These are phyloP conservation scores for Gila orcuttii DNA, from an alignment of 2,113 vertebrate genomes.

Conservation along the genomic window DNA sequence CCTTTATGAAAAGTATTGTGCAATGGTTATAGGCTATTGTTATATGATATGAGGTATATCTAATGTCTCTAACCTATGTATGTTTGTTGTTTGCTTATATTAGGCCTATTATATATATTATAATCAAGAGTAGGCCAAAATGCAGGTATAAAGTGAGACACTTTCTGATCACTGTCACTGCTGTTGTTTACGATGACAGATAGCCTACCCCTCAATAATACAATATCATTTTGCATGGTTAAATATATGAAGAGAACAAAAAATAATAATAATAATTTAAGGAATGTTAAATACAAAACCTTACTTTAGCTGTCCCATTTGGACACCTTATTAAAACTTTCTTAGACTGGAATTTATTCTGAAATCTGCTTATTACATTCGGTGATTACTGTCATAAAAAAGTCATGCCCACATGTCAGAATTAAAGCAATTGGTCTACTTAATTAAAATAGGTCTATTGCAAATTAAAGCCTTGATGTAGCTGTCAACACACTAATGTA, in stretches of 20 bases:
- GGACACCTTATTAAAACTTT: not conserved
- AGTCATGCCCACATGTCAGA: not conserved
- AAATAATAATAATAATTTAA: not conserved
- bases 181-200: not conserved
- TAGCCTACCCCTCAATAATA: not conserved
- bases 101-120: not conserved
- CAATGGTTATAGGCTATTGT: no score
- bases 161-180: not conserved
- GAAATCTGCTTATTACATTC: not conserved
- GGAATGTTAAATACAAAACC: not conserved
- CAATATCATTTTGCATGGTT: not conserved
- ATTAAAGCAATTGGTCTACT: not conserved
- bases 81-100: no score
- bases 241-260: not conserved
- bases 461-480: not conserved
- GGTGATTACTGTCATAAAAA: not conserved
- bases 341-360: not conserved
- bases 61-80: no score
- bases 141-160: not conserved
- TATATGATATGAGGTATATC: no score
- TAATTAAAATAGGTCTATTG: not conserved
- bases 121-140: not conserved
- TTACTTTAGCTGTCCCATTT: not conserved
- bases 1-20: no score
- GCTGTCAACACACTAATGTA: not conserved